Conservation (phyloP, 2,113 vertebrate species). For the Chrysemys picta region DNA sequence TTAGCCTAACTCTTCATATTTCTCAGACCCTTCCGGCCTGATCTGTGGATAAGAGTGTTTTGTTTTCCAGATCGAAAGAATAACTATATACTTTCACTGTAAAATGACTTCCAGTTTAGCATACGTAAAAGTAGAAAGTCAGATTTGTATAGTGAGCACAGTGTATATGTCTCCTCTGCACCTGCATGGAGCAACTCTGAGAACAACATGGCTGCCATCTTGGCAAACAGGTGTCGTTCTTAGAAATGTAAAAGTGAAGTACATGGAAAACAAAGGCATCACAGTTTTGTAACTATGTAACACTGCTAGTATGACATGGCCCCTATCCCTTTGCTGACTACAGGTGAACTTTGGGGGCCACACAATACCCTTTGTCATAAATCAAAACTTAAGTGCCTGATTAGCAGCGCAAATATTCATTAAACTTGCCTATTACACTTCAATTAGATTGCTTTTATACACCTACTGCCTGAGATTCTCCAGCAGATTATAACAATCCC, state of each 20-base stretch:
- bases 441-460: background rate
- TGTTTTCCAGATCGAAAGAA: background rate
- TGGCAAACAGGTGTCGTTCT: background rate
- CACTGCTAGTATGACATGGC: background rate
- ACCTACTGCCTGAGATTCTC: background rate
- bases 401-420: conserved; percentile 7
- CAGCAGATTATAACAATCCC: background rate
- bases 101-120: background rate
- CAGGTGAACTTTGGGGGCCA: background rate
- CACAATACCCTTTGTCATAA: background rate
- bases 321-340: background rate
- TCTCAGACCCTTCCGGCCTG: background rate
- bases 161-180: background rate
- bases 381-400: background rate
- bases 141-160: background rate
- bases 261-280: background rate
- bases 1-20: background rate
- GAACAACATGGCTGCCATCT: background rate
- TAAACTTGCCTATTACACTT: background rate
- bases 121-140: background rate
- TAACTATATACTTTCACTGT: background rate
- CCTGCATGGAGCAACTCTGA: background rate
- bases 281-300: background rate
- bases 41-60: background rate
- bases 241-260: background rate